phyloP scores from a whole-genome alignment of 2,797 vertebrate species.

The Periparus ater region DNA sequence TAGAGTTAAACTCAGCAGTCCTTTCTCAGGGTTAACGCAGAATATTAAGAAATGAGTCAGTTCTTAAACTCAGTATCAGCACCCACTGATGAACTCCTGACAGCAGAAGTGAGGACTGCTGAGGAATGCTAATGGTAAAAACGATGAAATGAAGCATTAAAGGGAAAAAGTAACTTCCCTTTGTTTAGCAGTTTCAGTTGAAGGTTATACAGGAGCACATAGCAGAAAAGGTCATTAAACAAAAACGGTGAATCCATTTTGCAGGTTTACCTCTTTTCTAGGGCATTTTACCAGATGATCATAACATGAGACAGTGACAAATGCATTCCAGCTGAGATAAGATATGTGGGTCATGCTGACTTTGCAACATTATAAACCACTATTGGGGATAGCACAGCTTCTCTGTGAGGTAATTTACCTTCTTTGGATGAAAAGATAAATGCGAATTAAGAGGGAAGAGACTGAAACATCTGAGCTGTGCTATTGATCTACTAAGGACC shows the following conservation, averaged over 20 bases:
- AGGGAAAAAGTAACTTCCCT: neutral
- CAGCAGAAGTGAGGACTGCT: neutral
- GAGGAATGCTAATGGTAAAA: neutral
- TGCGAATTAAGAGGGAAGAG: conserved; percentile 47
- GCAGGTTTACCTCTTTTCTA: conserved; percentile 28
- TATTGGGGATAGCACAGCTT: conserved; percentile 28
- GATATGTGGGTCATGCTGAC: conserved; percentile 50
- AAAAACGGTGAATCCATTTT: neutral
- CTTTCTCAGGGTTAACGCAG: neutral
- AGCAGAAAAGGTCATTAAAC: conserved; percentile 7
- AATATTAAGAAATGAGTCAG: neutral
- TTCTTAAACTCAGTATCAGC: neutral
- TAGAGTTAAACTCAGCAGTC: neutral
- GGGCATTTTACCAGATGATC: neutral
- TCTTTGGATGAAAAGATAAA: conserved; percentile 57
- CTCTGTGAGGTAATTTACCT: conserved; percentile 44
- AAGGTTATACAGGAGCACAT: neutral
- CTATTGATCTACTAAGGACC: conserved; percentile 59
- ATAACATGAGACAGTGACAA: conserved; percentile 20
- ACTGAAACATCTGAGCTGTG: conserved; percentile 39
- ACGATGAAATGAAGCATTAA: neutral
- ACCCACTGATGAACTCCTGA: neutral
- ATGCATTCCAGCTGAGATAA: conserved; percentile 50
- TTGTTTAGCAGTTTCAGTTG: neutral
- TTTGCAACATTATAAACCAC: conserved; percentile 43